Base-by-base conservation (phyloP, 2,797 vertebrate genomes). In the Pipistrellus pygmaeus region DNA sequence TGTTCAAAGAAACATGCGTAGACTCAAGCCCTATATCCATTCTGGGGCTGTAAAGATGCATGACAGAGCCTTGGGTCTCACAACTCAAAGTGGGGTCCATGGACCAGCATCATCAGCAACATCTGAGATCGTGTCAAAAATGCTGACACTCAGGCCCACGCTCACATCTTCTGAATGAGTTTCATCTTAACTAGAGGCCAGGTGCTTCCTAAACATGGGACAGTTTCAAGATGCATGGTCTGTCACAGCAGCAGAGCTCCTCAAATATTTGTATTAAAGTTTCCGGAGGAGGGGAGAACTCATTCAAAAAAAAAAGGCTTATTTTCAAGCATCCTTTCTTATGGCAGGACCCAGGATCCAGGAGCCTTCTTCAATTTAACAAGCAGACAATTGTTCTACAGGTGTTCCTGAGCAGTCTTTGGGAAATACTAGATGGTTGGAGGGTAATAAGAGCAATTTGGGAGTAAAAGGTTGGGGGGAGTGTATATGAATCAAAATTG, bases 361-460 rank as follows among this genome's bases (percentile, higher is more conserved):
- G 69, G 12, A 85, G 35, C 60, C 60, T 62, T 21, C 81, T 93
- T n/a, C 17, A 53, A 60, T 46, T 85, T 66, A 86, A 68, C 17
- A 48, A 85, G 30, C 32, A 72, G 30, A 32, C 21, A 12, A 86
- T n/a, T 46, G 8, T 55, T 94, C 23, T 80, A 35, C 55, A 73
- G 53, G 38, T 66, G 32, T n/a, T 93, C 76, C 46, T 14, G 64
- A 68, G 25, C 72, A 35, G 53, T 30, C 73, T 93, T 86, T n/a
- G 75, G 86, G 62, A 93, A 64, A 90, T 11, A 17, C 35, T 57
- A 64, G 66, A 57, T 7, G 55, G 69, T 8, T 82, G 46, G 27
- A 95, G 71, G 51, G 73, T 71, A 95, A 55, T 46, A 69, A 55
- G 73, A 85, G 38, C 64, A 41, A 85, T 80, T 53, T 55, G 18